Percentiles rank a stretch among this genome's conserved stretches.
These are phyloP conservation scores for Heteractis magnifica DNA, from an alignment of 92 coral and sea anemone species.

Conservation along the genomic window DNA sequence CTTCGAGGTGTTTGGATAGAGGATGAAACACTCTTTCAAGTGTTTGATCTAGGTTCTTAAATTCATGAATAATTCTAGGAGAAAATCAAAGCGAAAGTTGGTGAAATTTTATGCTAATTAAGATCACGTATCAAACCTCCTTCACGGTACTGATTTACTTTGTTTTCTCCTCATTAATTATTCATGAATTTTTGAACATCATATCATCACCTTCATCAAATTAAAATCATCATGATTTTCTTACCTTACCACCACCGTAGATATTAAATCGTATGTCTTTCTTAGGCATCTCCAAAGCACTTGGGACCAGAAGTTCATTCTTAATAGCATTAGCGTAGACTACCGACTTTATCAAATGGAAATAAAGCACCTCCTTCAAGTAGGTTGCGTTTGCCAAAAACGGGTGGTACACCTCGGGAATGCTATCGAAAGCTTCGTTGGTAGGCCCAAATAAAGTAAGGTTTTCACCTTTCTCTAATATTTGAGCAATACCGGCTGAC, in stretches of 20 bases:
- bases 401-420: constrained; percentile 10
- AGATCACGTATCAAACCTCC: too few relatives aligned
- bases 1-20: too few relatives aligned
- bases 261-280: constrained; percentile 25
- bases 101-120: too few relatives aligned
- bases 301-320: constrained; percentile 33
- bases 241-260: constrained; percentile 12
- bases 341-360: constrained; percentile 23
- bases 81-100: too few relatives aligned
- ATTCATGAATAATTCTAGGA: too few relatives aligned
- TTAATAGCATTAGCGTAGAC: constrained; percentile 28
- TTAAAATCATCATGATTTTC: neutral
- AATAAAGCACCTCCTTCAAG: constrained; percentile 14
- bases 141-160: too few relatives aligned
- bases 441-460: constrained; percentile 42
- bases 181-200: too few relatives aligned
- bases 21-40: too few relatives aligned
- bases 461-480: neutral
- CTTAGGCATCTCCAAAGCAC: constrained; percentile 9
- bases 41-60: too few relatives aligned
- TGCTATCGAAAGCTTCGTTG: constrained; percentile 21
- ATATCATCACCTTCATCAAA: too few relatives aligned
- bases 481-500: constrained; percentile 15
- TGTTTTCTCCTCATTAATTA: too few relatives aligned
- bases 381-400: constrained; percentile 6